Evolutionary conservation across 2,888 invertebrate genomes (phyloP).

Genomic region (Lepidocyrtinus sp.): DNA sequence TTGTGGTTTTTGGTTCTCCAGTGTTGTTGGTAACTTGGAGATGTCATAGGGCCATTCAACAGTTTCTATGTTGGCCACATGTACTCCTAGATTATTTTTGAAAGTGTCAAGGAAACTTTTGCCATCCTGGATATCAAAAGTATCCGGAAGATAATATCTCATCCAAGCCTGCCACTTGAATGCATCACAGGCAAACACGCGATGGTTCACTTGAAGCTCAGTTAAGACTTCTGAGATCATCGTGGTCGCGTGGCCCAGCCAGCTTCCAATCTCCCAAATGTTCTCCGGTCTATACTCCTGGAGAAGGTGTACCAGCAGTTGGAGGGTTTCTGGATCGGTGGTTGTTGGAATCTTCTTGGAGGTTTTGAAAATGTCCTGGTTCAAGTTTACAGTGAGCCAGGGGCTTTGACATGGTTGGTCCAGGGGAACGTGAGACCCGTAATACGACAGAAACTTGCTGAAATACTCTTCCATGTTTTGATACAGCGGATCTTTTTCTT

Average conservation of each 20-base stretch:
- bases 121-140: neutral
- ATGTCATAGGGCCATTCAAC: conserved; percentile 58
- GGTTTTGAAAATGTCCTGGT: neutral
- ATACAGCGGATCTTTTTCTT: conserved; percentile 8
- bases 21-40: conserved; percentile 36
- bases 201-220: neutral
- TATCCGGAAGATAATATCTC: conserved; percentile 13
- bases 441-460: conserved; percentile 37
- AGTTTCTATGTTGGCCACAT: conserved; percentile 23
- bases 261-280: conserved; percentile 63
- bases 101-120: conserved; percentile 41
- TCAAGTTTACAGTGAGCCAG: conserved; percentile 39
- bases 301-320: conserved; percentile 51
- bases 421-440: conserved; percentile 39
- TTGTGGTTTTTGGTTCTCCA: conserved; percentile 45
- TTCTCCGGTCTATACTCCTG: conserved; percentile 29
- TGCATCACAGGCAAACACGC: conserved; percentile 60
- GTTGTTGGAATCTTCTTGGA: conserved; percentile 58
- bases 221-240: conserved; percentile 27
- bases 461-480: conserved; percentile 31
- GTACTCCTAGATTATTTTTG: conserved; percentile 10
- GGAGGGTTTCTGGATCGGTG: conserved; percentile 56
- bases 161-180: conserved; percentile 62
- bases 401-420: conserved; percentile 41
- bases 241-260: conserved; percentile 55